Evolutionary conservation across 2,888 invertebrate species (phyloP).

Genomic region (Slavum lentiscoides): DNA sequence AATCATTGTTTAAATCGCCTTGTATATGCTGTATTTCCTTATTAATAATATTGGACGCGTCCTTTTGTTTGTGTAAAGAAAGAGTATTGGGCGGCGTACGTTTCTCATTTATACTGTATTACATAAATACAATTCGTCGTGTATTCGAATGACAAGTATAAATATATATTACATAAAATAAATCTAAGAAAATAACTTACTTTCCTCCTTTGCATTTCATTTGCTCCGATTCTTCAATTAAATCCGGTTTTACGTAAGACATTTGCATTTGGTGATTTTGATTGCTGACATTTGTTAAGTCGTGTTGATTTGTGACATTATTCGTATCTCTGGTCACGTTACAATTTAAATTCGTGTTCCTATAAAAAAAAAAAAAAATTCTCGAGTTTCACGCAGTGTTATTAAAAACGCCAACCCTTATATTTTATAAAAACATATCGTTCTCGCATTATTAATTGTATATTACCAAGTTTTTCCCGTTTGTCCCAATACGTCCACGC

Average conservation of each 20-base stretch:
- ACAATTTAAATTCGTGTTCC: conserved; percentile 41
- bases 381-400: no score
- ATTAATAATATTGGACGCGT: conserved; percentile 50
- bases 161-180: conserved; percentile 1
- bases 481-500: conserved; percentile 65
- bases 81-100: conserved; percentile 54
- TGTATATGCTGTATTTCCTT: conserved; percentile 69
- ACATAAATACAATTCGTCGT: not conserved
- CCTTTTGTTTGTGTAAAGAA: conserved; percentile 48
- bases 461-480: conserved; percentile 41
- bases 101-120: conserved; percentile 55
- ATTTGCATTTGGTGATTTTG: conserved; percentile 49
- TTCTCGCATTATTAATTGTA: not conserved
- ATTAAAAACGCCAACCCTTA: not conserved
- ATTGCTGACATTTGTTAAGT: conserved; percentile 34
- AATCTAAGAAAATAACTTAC: conserved; percentile 58
- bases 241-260: conserved; percentile 52
- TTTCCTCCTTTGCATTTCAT: conserved; percentile 46
- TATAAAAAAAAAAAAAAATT: not conserved
- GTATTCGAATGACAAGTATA: not conserved
- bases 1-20: conserved; percentile 73
- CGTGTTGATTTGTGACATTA: conserved; percentile 36
- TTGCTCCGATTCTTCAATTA: conserved; percentile 56
- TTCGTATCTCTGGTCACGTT: conserved; percentile 45
- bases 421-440: not conserved